These are phyloP conservation scores for Heptranchias perlo DNA, from an alignment of 2,113 vertebrate genomes.

Conservation along the genomic window DNA sequence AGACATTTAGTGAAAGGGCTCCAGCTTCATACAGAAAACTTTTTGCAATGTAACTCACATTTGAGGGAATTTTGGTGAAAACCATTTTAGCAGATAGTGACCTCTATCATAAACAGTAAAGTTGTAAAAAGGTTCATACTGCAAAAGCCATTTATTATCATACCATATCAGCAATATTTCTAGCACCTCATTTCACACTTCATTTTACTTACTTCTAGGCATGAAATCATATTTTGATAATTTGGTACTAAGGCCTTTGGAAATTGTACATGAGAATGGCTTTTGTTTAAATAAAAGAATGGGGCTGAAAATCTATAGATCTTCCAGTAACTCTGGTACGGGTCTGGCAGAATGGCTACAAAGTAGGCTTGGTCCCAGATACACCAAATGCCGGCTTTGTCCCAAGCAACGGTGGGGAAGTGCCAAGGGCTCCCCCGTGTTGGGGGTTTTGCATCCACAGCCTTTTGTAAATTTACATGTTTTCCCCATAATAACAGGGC, in stretches of 20 bases:
- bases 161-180: not conserved
- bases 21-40: not conserved
- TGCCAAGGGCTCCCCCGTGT: not conserved
- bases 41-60: not conserved
- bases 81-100: not conserved
- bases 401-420: not conserved
- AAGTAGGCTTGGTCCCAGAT: not conserved
- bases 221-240: slow-evolving; percentile 1
- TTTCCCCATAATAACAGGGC: no score
- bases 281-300: not conserved
- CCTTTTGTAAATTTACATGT: no score
- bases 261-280: not conserved
- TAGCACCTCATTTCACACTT: not conserved
- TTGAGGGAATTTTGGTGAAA: not conserved
- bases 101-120: not conserved
- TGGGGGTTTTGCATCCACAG: no score
- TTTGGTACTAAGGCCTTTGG: not conserved
- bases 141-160: not conserved
- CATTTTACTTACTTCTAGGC: not conserved
- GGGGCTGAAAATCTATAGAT: not conserved
- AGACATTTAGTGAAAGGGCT: no score
- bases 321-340: not conserved
- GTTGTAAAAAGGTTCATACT: not conserved
- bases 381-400: not conserved
- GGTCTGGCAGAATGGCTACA: not conserved